Percentiles rank a stretch among this genome's conserved stretches.
Conservation (phyloP, 2,797 vertebrate species). For the Channa striata region DNA sequence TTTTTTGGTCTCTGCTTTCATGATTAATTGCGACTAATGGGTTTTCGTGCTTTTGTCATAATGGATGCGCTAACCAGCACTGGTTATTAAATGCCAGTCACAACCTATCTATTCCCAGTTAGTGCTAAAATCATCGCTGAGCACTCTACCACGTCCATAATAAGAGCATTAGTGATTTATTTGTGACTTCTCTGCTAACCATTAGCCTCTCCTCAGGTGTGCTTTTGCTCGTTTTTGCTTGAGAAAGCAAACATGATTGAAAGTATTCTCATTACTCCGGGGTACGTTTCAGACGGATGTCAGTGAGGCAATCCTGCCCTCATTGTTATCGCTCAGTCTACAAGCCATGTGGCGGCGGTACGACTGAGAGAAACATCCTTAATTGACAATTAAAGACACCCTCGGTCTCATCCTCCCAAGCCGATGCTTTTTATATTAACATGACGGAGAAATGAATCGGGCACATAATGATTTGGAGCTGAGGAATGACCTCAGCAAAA, state of each 20-base stretch:
- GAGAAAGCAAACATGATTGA: constrained; percentile 50
- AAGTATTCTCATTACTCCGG: constrained; percentile 55
- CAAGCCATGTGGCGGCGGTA: constrained; percentile 46
- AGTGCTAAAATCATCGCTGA: constrained; percentile 23
- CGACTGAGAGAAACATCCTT: constrained; percentile 58
- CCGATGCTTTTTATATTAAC: constrained; percentile 73
- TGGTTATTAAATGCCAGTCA: constrained; percentile 37
- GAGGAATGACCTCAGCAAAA: constrained; percentile 50
- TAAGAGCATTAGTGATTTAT: constrained; percentile 47
- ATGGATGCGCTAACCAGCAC: constrained; percentile 46
- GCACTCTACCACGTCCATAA: constrained; percentile 39
- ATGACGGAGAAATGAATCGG: constrained; percentile 62
- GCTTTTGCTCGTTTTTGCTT: constrained; percentile 45
- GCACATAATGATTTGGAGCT: constrained; percentile 52
- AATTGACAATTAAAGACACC: constrained; percentile 77
- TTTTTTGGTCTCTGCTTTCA: constrained; percentile 1
- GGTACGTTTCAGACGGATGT: constrained; percentile 56
- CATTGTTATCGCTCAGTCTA: constrained; percentile 62
- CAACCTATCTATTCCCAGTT: not conserved
- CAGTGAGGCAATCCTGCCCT: constrained; percentile 43
- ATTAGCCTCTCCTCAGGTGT: constrained; percentile 14
- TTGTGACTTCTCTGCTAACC: constrained; percentile 22
- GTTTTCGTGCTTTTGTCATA: constrained; percentile 40
- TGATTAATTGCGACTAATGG: constrained; percentile 54
- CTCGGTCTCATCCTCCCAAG: constrained; percentile 62